These are phyloP conservation scores for Dinothrombium tinctorium DNA, from an alignment of 1,140 invertebrate genomes.

Conservation along the genomic window DNA sequence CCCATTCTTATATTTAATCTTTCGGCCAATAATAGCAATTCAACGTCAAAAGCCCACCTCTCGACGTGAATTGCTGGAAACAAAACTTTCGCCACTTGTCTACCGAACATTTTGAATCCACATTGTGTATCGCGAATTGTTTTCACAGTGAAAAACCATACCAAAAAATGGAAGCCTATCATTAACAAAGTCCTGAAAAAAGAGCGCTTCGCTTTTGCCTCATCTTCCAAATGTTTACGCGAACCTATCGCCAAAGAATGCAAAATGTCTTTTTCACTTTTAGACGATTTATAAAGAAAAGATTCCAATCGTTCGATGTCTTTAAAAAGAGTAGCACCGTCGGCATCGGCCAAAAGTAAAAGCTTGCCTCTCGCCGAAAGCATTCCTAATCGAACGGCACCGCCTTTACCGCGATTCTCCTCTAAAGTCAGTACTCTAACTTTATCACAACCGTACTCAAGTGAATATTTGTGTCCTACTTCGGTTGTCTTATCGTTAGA, in stretches of 20 bases:
- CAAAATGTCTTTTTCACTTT: slow-evolving; percentile 1
- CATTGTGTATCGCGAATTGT: slow-evolving; percentile 85
- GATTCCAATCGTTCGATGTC: slow-evolving; percentile 68
- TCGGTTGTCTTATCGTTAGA: slow-evolving; percentile 62
- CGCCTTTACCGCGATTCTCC: slow-evolving; percentile 85
- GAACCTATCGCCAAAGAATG: slow-evolving; percentile 57
- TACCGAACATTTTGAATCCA: slow-evolving; percentile 88
- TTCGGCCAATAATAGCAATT: slow-evolving; percentile 80
- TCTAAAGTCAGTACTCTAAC: slow-evolving; percentile 56
- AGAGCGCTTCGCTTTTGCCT: slow-evolving; percentile 60
- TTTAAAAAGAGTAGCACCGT: slow-evolving; percentile 87
- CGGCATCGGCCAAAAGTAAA: slow-evolving; percentile 95
- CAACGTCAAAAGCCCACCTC: slow-evolving; percentile 98
- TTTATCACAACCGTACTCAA: slow-evolving; percentile 45
- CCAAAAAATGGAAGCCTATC: slow-evolving; percentile 89
- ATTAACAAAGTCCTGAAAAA: slow-evolving; percentile 76
- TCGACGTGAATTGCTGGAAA: slow-evolving; percentile 85
- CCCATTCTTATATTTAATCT: slow-evolving; percentile 53
- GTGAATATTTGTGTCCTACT: slow-evolving; percentile 46
- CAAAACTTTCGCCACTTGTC: slow-evolving; percentile 47
- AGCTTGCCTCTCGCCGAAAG: slow-evolving; percentile 56
- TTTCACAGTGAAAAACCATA: slow-evolving; percentile 70
- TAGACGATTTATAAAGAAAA: slow-evolving; percentile 6
- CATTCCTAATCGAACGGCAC: slow-evolving; percentile 76
- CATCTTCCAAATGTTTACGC: slow-evolving; percentile 78